Conservation (phyloP, 2,888 invertebrate genomes). For the Lasioglossum oenotherae region DNA sequence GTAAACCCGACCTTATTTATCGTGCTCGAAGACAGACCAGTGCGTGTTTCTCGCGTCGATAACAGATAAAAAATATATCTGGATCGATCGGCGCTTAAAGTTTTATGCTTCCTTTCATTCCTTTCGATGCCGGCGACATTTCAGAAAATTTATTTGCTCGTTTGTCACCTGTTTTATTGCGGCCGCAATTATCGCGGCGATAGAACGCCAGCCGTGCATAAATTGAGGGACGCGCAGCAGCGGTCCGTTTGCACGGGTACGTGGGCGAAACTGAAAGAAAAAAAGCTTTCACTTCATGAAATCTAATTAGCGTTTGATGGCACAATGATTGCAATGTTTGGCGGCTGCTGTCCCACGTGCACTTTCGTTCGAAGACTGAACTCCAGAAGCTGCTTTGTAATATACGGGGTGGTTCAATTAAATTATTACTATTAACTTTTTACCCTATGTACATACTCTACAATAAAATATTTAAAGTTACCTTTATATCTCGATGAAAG, state of each 20-base stretch:
- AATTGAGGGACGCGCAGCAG: slow-evolving; percentile 14
- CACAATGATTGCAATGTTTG: not conserved
- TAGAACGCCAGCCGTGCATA: slow-evolving; percentile 5
- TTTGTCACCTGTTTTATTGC: not conserved
- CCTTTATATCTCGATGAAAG: no score
- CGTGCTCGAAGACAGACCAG: slow-evolving; percentile 51
- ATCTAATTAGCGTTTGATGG: not conserved
- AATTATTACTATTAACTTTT: not conserved
- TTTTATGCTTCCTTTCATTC: not conserved
- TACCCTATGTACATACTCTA: no score
- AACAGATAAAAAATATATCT: slow-evolving; percentile 12
- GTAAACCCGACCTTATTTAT: slow-evolving; percentile 70
- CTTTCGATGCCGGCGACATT: not conserved
- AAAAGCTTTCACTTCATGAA: not conserved
- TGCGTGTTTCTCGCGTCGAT: not conserved
- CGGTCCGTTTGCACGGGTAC: not conserved
- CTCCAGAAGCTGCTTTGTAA: not conserved
- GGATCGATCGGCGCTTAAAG: slow-evolving; percentile 23
- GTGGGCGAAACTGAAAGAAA: not conserved
- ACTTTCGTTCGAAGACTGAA: not conserved
- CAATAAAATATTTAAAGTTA: no score
- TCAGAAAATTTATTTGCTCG: not conserved
- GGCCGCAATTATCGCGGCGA: slow-evolving; percentile 7
- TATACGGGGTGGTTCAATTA: not conserved
- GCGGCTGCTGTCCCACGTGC: not conserved